Base-by-base conservation (phyloP, 2,113 vertebrate species). In the Cromileptes altivelis region DNA sequence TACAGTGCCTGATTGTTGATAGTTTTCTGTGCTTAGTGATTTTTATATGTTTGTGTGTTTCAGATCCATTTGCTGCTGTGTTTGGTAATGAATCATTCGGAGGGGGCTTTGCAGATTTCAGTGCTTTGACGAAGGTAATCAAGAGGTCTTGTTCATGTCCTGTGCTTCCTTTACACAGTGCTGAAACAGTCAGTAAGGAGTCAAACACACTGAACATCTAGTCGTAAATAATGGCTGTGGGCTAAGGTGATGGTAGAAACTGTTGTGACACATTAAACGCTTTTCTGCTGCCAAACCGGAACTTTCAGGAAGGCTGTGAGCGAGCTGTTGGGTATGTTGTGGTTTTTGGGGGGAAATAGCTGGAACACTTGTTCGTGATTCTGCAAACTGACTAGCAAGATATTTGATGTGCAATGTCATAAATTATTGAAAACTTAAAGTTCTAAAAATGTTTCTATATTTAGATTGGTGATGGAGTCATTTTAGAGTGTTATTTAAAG, bases 91-190 rank as follows among this genome's bases (percentile, higher is more conserved):
- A 99, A 55, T 96, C 97, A 5, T 98, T 98, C 91, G 96, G 95
- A 89, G 96, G 94, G 42, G 97, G 97, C 82, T 99, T 99, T 96
- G 98, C 98, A 82, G 98, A 99, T 93, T 99, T 99, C 79, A 98
- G 96, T 91, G 94, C 91, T 0, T 92, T 99, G 88, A 93, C 97
- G 63, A 98, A 99, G 97, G 98, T 99, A 97, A 96, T 10, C 8
- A 23, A 47, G 19, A 21, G 3, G 6, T 60, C 37, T 1, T 63
- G 15, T 23, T 75, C 0, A 11, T 18, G 37, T 6, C 2, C 1
- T 68, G 19, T 47, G 14, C 17, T n/a, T 60, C 1, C 68, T 1
- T 4, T 42, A 17, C 42, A 63, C 65, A 19, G 52, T 14, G 15
- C 23, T 81, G 15, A 75, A 58, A 58, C 33, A 57, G 49, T 7